phyloP scores from a whole-genome alignment of 2,888 invertebrate species.

The Cataglyphis livida region DNA sequence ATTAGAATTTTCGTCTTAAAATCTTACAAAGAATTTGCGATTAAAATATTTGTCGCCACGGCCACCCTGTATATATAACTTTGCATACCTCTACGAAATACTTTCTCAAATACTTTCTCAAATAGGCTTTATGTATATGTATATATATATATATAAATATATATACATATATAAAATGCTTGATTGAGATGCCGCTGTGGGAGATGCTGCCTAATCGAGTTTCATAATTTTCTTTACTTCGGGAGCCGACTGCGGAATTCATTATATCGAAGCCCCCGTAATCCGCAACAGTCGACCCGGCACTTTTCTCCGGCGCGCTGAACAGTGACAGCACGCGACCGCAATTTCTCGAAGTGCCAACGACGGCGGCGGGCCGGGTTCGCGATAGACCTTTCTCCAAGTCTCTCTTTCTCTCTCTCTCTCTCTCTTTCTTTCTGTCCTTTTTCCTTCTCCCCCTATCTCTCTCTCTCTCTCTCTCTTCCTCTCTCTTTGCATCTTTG shows the following conservation, averaged over 20 bases:
- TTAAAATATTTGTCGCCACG: too few species aligned
- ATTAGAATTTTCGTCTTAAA: too few species aligned
- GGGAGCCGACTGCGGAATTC: not conserved
- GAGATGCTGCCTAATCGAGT: not conserved
- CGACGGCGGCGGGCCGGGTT: slow-evolving; percentile 53
- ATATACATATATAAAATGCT: not conserved
- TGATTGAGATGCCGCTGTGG: not conserved
- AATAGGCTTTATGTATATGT: too few species aligned
- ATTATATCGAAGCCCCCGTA: slow-evolving; percentile 33
- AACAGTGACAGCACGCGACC: slow-evolving; percentile 65
- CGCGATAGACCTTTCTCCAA: slow-evolving; percentile 42
- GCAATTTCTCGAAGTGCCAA: slow-evolving; percentile 73
- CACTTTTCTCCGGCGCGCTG: slow-evolving; percentile 52
- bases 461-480: slow-evolving; percentile 16
- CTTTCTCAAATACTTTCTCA: too few species aligned
- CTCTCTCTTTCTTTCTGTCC: slow-evolving; percentile 36
- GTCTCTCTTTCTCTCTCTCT: slow-evolving; percentile 23
- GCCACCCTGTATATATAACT: not conserved
- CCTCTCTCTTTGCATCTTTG: slow-evolving; percentile 16
- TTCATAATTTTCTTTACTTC: not conserved
- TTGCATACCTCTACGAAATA: too few species aligned
- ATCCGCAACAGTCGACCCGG: slow-evolving; percentile 36
- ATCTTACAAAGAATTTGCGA: too few species aligned
- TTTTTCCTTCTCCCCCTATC: slow-evolving; percentile 31
- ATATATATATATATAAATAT: not conserved